Conservation (phyloP, 2,888 invertebrate species). For the Homarus gammarus region DNA sequence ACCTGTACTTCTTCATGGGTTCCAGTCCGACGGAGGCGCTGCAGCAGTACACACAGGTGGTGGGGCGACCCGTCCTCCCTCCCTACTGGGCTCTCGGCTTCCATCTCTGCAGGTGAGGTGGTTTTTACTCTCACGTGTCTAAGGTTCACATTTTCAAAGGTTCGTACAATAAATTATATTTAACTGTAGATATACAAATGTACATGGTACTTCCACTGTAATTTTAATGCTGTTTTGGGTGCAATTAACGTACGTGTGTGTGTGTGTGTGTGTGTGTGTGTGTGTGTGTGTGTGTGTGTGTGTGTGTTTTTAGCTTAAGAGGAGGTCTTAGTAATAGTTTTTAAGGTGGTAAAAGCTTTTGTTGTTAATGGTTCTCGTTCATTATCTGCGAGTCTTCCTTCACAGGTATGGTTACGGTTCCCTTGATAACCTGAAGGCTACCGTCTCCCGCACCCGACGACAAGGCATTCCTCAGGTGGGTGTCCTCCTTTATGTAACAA, state of each 20-base stretch:
- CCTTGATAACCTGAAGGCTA: slow-evolving; percentile 84
- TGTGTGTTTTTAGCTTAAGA: not conserved
- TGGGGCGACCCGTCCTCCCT: slow-evolving; percentile 89
- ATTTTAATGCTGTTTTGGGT: too few relatives aligned
- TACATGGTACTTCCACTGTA: too few relatives aligned
- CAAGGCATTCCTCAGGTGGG: slow-evolving; percentile 84
- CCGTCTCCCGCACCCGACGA: slow-evolving; percentile 85
- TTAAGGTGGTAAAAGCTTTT: not conserved
- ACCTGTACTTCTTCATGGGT: slow-evolving; percentile 88
- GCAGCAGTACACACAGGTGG: slow-evolving; percentile 79
- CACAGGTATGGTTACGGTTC: slow-evolving; percentile 82
- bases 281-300: not conserved
- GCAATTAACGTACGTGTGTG: too few relatives aligned
- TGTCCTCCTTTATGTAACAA: not conserved
- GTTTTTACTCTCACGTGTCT: too few relatives aligned
- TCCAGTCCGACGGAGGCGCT: slow-evolving; percentile 83
- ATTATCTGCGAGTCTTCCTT: not conserved
- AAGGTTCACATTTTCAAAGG: too few relatives aligned
- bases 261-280: not conserved
- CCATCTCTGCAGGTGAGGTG: slow-evolving; percentile 81
- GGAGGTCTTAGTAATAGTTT: not conserved
- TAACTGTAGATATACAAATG: too few relatives aligned
- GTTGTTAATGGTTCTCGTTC: not conserved
- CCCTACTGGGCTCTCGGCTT: slow-evolving; percentile 86
- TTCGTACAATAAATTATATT: too few relatives aligned